Conservation (phyloP, 2,797 vertebrate species). For the Pseudochirops cupreus region DNA sequence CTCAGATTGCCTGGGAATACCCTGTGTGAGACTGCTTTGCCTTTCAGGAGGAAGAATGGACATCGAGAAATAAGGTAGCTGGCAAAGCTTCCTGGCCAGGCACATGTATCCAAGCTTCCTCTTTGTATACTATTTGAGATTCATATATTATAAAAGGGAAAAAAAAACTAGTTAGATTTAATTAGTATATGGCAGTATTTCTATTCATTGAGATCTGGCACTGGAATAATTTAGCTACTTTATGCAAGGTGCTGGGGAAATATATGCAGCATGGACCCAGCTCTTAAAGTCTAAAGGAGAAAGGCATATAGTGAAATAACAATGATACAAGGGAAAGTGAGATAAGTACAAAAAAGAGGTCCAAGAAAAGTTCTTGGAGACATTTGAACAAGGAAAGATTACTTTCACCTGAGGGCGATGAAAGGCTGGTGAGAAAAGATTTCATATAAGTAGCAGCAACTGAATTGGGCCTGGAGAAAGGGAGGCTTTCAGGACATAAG, state of each 20-base stretch:
- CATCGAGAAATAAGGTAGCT: neutral
- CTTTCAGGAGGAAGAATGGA: neutral
- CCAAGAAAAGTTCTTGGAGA: neutral
- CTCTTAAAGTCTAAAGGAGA: neutral
- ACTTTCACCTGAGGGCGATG: neutral
- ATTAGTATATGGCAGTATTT: neutral
- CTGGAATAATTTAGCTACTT: neutral
- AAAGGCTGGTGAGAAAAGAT: neutral
- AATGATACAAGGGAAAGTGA: neutral
- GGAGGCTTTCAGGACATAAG: neutral
- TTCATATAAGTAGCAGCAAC: neutral
- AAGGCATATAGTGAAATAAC: neutral
- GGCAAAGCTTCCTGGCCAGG: neutral
- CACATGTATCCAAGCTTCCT: neutral
- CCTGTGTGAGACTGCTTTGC: neutral
- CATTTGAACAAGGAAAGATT: neutral
- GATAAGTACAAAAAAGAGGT: neutral
- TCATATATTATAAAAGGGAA: neutral
- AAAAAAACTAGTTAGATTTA: neutral
- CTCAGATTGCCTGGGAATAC: neutral
- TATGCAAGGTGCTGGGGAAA: neutral
- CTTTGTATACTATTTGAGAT: neutral
- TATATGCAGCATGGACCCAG: neutral
- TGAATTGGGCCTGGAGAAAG: neutral
- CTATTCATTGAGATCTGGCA: neutral